A percentile compares a stretch with the other conserved stretches of the same genome.
These are phyloP conservation scores for Megaleporinus macrocephalus DNA, from an alignment of 2,113 vertebrate species.

Conservation along the genomic window DNA sequence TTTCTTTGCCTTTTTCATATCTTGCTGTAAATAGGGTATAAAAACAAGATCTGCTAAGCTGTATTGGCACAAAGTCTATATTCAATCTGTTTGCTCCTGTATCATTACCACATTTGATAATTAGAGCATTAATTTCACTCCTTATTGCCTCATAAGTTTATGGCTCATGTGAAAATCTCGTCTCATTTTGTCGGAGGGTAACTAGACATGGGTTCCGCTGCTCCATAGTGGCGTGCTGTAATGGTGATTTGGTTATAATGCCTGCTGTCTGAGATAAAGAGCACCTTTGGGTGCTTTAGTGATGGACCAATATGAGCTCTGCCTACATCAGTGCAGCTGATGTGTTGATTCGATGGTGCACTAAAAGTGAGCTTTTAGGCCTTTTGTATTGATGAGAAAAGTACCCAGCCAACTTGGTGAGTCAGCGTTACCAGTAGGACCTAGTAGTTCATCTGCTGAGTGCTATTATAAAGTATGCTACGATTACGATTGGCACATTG, in stretches of 20 bases:
- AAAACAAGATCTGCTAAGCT: conserved; percentile 4
- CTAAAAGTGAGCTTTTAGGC: neutral
- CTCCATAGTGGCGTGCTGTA: conserved; percentile 21
- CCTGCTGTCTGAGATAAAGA: neutral
- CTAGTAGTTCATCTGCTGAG: neutral
- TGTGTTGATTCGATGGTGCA: neutral
- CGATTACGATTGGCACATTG: neutral
- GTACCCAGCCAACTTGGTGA: neutral
- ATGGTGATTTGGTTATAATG: conserved; percentile 41
- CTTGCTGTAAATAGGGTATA: neutral
- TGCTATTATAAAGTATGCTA: neutral
- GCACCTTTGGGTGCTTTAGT: neutral
- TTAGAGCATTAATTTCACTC: conserved; percentile 26
- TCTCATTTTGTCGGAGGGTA: conserved; percentile 40
- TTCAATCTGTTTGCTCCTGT: neutral
- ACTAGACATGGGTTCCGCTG: conserved; percentile 33
- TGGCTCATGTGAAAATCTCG: conserved; percentile 14
- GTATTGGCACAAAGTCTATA: neutral
- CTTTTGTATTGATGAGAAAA: neutral
- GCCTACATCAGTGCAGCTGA: conserved; percentile 12
- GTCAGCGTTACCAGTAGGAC: neutral
- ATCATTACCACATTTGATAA: conserved; percentile 25
- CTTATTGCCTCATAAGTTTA: conserved; percentile 45
- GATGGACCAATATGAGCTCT: conserved; percentile 29
- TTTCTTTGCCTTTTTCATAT: neutral